Base-by-base conservation (phyloP, 2,888 invertebrate genomes). In the Dicyrtoma fusca region DNA sequence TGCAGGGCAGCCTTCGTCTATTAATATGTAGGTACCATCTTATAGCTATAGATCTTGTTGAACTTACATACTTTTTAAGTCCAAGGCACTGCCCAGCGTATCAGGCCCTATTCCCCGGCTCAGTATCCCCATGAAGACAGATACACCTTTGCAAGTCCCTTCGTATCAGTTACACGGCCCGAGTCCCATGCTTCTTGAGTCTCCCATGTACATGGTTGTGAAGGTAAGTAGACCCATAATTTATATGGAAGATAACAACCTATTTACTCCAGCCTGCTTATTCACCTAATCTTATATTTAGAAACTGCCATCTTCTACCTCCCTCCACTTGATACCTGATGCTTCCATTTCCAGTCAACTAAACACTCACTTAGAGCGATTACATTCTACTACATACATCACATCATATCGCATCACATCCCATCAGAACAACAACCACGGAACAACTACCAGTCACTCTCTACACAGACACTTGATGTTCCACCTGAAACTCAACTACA, bases 261-360 rank as follows among this genome's bases (percentile, higher is more conserved):
- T 61, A 61, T 42, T 42, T 61, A 61, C 61, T 61, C 34, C 34
- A 42, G 42, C 14, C 61, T 10, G 61, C 34, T 61, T 11, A 19
- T n/a, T 42, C 61, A 61, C 19, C 25, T 61, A 26, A 25, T 59
- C 61, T 42, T 72, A 72, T 66, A 72, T 72, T 72, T 72, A 72
- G 72, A 72, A 64, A 42, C 51, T 66, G 61, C 42, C 61, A 61
- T 61, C 72, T 66, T 66, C 55, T 69, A 69, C 63, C 73, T 69
- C 73, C 51, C 64, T 69, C 73, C 57, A 69, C 61, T 69, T 57
- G 73, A 73, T 73, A 73, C 73, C 73, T 73, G 73, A 73, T 73
- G 69, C 65, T 69, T 61, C 69, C 64, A 69, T 53, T 66, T 42
- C 53, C 25, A 47, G 64, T 51, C 23, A 65, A 65, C 53, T 66